Evolutionary conservation across 2,888 invertebrate genomes (phyloP), one percentile per base, ranked within the genome.

Genomic region (Linnaemya tessellans): DNA sequence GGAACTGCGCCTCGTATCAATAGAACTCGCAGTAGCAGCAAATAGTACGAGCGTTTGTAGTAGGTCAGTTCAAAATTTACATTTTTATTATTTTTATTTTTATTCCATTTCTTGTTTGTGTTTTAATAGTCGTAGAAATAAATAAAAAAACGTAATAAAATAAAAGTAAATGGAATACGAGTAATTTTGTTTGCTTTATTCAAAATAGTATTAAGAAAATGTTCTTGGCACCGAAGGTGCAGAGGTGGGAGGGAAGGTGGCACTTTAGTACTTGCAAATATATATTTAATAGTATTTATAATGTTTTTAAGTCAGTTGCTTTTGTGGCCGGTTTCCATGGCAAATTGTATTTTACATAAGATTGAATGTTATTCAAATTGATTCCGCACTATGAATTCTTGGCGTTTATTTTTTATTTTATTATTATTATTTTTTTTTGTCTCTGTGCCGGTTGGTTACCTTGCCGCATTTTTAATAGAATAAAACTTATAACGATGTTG

Each of bases 61-160:
- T 87, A 84, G 84, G 86, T 86, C 87, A 81, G 88, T 89, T 91
- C 89, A 88, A 91, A 90, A 90, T 90, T 91, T 89, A 88, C 90
- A 90, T 88, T 88, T 88, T 87, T n/a, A n/a, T n/a, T n/a, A n/a
- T n/a, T n/a, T n/a, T n/a, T n/a, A n/a, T n/a, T n/a, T n/a, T n/a
- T 73, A 41, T 73, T 71, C 46, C 79, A 49, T 78, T 74, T 87
- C 74, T 86, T 89, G 87, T 89, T 87, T 65, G 46, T 41, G 10
- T 9, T 41, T 41, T 41, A 11, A 13, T 62, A 62, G n/a, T n/a
- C n/a, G n/a, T 30, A 38, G 9, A 74, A 2, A 64, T 15, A 51
- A 20, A 22, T 18, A 65, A 18, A 65, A 60, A 49, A 49, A 51
- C 38, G 1, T 1, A 46, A 46, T 41, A 13, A 54, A 68, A 79